phyloP scores from a whole-genome alignment of 2,888 invertebrate species.

The Willowsia nigromaculata region DNA sequence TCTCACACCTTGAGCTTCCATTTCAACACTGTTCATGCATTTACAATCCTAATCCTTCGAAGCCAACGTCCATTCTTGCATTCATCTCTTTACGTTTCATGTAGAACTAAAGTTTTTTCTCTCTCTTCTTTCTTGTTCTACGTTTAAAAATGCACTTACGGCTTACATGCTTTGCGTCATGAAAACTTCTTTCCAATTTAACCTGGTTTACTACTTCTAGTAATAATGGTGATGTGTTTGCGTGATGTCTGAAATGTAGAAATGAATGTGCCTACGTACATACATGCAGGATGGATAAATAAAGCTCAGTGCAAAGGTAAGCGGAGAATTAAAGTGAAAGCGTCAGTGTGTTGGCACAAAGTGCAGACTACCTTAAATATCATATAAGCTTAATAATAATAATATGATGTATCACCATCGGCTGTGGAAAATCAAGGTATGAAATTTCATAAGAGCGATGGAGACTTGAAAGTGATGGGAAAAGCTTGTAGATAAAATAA shows the following conservation, averaged over 20 bases:
- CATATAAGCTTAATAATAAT: background rate
- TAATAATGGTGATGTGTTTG: background rate
- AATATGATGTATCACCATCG: constrained; percentile 13
- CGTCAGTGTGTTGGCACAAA: background rate
- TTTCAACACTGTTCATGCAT: constrained; percentile 40
- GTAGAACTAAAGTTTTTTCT: background rate
- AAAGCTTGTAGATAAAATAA: constrained; percentile 61
- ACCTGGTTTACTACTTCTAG: background rate
- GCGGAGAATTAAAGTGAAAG: background rate
- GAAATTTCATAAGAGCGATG: constrained; percentile 26
- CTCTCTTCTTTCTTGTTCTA: background rate
- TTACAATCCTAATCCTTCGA: constrained; percentile 3
- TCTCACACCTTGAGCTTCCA: constrained; percentile 41
- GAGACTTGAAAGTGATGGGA: constrained; percentile 52
- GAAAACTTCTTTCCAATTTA: constrained; percentile 39
- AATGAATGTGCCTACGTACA: background rate
- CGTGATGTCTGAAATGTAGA: background rate
- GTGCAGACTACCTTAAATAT: background rate
- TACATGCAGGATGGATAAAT: background rate
- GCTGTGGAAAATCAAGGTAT: constrained; percentile 38
- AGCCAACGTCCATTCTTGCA: constrained; percentile 30
- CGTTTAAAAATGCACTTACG: background rate
- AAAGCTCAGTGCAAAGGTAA: background rate
- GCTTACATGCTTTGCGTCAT: background rate
- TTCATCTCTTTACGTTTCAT: background rate